These are phyloP conservation scores for Triplophysa yarkandensis DNA, from an alignment of 2,797 vertebrate species.

Conservation along the genomic window DNA sequence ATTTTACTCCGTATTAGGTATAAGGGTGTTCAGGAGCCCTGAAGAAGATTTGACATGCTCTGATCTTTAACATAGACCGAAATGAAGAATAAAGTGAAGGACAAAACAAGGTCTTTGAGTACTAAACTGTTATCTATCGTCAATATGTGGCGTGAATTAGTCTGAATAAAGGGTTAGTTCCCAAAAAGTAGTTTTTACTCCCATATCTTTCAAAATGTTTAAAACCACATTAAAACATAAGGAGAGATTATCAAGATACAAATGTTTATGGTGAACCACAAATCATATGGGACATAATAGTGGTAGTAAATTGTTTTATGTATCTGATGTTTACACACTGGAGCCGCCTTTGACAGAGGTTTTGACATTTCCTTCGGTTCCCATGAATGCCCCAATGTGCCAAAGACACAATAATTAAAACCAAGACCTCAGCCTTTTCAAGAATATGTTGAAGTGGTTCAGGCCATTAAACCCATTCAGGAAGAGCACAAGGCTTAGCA, in stretches of 20 bases:
- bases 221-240: too few relatives aligned
- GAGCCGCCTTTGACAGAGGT: background rate
- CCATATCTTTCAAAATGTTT: too few relatives aligned
- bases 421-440: conserved; percentile 3
- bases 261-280: background rate
- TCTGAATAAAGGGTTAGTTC: background rate
- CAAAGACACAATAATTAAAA: background rate
- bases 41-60: too few relatives aligned
- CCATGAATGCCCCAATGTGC: background rate
- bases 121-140: conserved; percentile 3
- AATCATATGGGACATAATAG: too few relatives aligned
- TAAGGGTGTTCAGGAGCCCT: too few relatives aligned
- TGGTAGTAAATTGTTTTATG: too few relatives aligned
- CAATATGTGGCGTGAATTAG: background rate
- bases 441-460: background rate
- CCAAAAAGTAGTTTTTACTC: too few relatives aligned
- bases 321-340: too few relatives aligned
- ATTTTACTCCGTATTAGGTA: background rate
- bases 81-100: conserved; percentile 25
- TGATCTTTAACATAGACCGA: conserved; percentile 14
- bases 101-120: conserved; percentile 27
- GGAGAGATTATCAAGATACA: background rate
- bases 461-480: conserved; percentile 36
- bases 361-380: background rate
- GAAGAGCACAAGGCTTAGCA: conserved; percentile 43